Percentiles rank a stretch among this genome's conserved stretches.
These are phyloP conservation scores for Bungarus multicinctus DNA, from an alignment of 2,113 vertebrate genomes.

Conservation along the genomic window DNA sequence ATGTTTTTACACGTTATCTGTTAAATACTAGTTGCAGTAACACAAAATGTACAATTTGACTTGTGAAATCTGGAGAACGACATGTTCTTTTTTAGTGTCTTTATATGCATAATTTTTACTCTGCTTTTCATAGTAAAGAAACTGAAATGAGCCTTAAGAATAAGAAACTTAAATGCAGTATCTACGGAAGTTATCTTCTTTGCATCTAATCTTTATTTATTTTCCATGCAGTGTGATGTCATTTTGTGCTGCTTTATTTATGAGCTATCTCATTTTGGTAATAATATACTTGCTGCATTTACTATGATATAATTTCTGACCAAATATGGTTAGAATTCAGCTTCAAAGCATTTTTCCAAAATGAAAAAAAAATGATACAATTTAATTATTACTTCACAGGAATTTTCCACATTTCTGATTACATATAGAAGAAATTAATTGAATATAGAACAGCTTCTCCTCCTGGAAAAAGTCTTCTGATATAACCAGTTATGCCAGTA, in stretches of 20 bases:
- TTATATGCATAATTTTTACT: not conserved
- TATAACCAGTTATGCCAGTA: not conserved
- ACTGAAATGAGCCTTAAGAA: not conserved
- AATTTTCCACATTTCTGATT: not conserved
- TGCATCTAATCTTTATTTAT: not conserved
- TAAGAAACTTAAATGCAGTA: not conserved
- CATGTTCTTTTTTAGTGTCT: not conserved
- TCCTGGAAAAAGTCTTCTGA: not conserved
- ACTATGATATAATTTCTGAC: not conserved
- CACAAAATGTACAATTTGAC: not conserved
- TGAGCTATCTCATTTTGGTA: not conserved
- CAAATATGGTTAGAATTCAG: not conserved
- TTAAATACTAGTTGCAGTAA: not conserved
- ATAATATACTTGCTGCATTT: not conserved
- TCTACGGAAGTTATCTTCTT: not conserved
- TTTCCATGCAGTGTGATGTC: not conserved
- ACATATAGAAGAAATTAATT: rapidly evolving
- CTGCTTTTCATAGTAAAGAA: not conserved
- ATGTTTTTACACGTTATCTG: not conserved
- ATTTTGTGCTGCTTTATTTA: not conserved
- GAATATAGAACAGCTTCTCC: not conserved
- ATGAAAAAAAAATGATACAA: not conserved
- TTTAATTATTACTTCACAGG: not conserved
- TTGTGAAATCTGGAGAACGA: not conserved
- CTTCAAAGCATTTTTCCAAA: not conserved